Evolutionary conservation across 2,888 invertebrate species (phyloP), one percentile per base, ranked within the genome.

Genomic region (Xiphydria camelus): DNA sequence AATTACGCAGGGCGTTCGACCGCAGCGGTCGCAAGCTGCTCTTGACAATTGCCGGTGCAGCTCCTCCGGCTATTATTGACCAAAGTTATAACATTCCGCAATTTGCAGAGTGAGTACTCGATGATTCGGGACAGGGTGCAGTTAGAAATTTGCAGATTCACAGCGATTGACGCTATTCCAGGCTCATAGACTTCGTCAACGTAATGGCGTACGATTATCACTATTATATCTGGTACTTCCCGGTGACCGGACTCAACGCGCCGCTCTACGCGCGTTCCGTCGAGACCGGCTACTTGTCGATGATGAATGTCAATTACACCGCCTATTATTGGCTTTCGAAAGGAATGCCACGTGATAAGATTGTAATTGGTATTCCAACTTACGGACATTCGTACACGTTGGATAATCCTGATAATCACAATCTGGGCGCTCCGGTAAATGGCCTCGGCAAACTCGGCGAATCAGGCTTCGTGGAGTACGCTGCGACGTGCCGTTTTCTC

Each of bases 171-270:
- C 6, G n/a, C 23, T 46, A 47, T 73, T 75, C 42, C 64, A 86
- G 85, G 38, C 80, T 88, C 68, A 84, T 87, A 0, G 94, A 94
- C 73, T 91, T 84, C 77, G 83, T 92, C 0, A 93, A 91, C 72
- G 67, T 95, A n/a, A 94, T 94, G 94, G 83, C 89, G 0, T 95
- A 95, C 68, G 94, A 95, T 72, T 94, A 85, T 66, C 93, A 94
- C 73, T 88, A 84, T 64, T 94, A 83, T 65, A 82, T 84, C 3
- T 80, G 81, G 69, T 82, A 83, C 49, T 85, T 88, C 1, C 94
- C 94, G 1, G 84, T 91, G 57, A 94, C 94, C 12, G 86, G 91
- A 0, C 78, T 91, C 9, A 94, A 95, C 75, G 83, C 94, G 0
- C 94, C 94, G 0, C 76, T 95, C 2, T 89, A 83, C 68, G 76